Evolutionary conservation across 2,888 invertebrate species (phyloP), one percentile per base, ranked within the genome.

Genomic region (Erebia aethiops): DNA sequence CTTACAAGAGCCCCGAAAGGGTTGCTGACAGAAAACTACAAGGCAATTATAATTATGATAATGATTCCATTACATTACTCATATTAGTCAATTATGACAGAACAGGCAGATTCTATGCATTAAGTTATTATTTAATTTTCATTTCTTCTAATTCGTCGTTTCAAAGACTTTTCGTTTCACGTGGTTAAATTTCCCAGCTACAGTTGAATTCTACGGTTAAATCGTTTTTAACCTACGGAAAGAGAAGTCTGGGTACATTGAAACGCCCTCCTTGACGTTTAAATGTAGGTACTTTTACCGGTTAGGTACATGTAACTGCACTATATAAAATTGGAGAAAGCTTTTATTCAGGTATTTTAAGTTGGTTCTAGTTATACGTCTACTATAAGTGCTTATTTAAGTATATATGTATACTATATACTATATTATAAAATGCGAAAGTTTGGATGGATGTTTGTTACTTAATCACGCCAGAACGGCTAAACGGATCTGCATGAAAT

Each of bases 171-270:
- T 61, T 58, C 35, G 41, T 35, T 58, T 58, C 57, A 58, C 26
- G 16, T 18, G 54, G 54, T 43, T 51, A 64, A 56, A 57, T 66
- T 70, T 62, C 63, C 70, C 51, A 70, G 66, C 63, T 72, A 63
- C 72, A 66, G 66, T 72, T 58, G 66, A 62, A 70, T 70, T 63
- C 70, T 60, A 66, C 66, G 70, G 62, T 66, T 62, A 63, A 70
- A 72, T 70, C 62, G 72, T 61, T 72, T 72, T 72, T 67, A 70
- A 66, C 70, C 70, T 72, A 70, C 70, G 70, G 57, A 51, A 69
- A 69, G 72, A 66, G 70, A 70, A 70, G 63, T 70, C 62, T 54
- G 0, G 35, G 62, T 72, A 61, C 72, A 67, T 66, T 67, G 61
- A 62, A 71, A 66, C 66, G 66, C 65, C 51, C 57, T 46, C 49